A percentile compares a stretch with the other conserved stretches of the same genome.
Conservation (phyloP, 2,113 vertebrate species). For the Herpetotheres cachinnans region DNA sequence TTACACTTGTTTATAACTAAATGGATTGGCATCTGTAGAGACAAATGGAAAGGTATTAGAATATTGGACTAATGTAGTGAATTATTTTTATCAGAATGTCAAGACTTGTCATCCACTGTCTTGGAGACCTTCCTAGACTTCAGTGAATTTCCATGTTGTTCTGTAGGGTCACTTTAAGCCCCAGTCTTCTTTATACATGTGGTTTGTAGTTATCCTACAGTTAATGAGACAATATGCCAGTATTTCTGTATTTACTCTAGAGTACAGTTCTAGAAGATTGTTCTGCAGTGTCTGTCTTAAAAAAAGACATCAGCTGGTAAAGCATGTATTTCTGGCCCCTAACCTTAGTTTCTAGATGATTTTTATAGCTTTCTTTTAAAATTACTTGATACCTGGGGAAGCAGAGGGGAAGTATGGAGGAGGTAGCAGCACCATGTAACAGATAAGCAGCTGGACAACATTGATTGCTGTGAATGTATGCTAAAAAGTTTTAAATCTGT, state of each 20-base stretch:
- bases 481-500: not conserved
- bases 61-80: not conserved
- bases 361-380: not conserved
- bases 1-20: not conserved
- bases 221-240: not conserved
- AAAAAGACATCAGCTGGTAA: not conserved
- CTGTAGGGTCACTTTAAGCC: not conserved
- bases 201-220: not conserved
- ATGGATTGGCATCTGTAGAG: not conserved
- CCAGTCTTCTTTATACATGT: rapidly evolving
- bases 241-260: not conserved
- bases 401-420: not conserved
- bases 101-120: not conserved
- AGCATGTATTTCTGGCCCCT: not conserved
- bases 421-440: not conserved
- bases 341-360: not conserved
- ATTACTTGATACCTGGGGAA: not conserved
- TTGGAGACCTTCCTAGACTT: not conserved
- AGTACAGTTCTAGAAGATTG: not conserved
- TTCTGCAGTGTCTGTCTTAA: not conserved
- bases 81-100: not conserved
- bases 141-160: not conserved
- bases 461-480: not conserved
- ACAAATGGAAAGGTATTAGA: not conserved
- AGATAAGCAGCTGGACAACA: not conserved